These are phyloP conservation scores for Rambutsinella grinnellia DNA, from an alignment of 2,888 invertebrate genomes.

Conservation along the genomic window DNA sequence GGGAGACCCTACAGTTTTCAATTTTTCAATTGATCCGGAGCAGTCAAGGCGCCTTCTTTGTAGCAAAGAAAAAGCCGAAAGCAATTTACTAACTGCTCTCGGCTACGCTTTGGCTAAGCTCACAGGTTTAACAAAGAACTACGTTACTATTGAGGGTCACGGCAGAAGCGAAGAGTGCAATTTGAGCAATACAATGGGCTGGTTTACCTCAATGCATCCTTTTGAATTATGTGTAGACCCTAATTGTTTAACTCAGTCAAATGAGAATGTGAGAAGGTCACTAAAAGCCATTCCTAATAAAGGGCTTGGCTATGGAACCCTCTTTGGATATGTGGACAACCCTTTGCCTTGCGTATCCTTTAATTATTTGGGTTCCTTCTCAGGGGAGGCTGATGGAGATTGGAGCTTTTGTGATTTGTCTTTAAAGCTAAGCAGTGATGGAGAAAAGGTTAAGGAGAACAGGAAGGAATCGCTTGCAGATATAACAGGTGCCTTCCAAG, in stretches of 20 bases:
- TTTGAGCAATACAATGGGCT: slow-evolving; percentile 31
- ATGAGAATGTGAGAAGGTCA: not conserved
- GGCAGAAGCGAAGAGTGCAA: slow-evolving; percentile 29
- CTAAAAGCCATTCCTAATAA: not conserved
- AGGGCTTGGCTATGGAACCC: slow-evolving; percentile 9
- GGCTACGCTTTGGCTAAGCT: not conserved
- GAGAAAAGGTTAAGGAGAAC: not conserved
- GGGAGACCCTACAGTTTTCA: too few relatives aligned
- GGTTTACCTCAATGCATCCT: slow-evolving; percentile 42
- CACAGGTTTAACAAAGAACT: not conserved
- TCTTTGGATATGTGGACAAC: slow-evolving; percentile 2
- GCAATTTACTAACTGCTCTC: slow-evolving; percentile 8
- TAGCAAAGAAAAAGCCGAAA: too few relatives aligned
- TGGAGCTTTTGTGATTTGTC: not conserved
- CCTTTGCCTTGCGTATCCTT: slow-evolving; percentile 9
- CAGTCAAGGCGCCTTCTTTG: too few relatives aligned
- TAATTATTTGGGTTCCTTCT: slow-evolving; percentile 12
- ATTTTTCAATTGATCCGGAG: too few relatives aligned
- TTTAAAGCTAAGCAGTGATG: not conserved
- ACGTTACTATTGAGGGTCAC: slow-evolving; percentile 29
- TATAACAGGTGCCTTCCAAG: not conserved
- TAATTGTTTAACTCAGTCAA: not conserved
- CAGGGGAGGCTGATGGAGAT: not conserved
- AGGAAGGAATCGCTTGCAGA: not conserved
- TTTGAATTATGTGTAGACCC: not conserved